Evolutionary conservation across 2,113 vertebrate genomes (phyloP), one percentile per base, ranked within the genome.

Genomic region (Strix uralensis): DNA sequence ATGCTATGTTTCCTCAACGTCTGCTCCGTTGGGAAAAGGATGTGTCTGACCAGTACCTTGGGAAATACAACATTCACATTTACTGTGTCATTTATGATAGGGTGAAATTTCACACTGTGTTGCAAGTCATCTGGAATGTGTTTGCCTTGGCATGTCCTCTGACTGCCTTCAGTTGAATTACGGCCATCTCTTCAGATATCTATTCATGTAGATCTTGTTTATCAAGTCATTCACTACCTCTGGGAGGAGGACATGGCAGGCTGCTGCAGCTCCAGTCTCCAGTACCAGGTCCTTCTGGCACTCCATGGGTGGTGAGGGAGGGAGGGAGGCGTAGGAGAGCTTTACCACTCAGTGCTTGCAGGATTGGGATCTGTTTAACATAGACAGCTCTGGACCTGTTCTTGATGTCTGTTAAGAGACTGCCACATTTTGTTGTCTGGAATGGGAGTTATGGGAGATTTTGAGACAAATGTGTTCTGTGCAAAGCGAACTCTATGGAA

Each of bases 81-180:
- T 90, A 61, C 83, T 79, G 57, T 42, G 78, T 85, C 93, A 91
- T 92, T 95, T 91, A 90, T 78, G 79, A 82, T 54, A 65, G 63
- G 46, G 62, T 94, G 90, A 90, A 90, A 92, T 96, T 95, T 95
- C 85, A 93, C 62, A 44, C 88, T 21, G 32, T 95, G 85, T 88
- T 95, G 94, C 81, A 93, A 95, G 79, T 77, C 67, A 32, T 18
- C 30, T 73, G 88, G 96, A 94, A 94, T 95, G 92, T 86, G 93
- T 96, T 97, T 96, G 90, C 79, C 25, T 93, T 93, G 90, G 81
- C 92, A 66, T 61, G 63, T 55, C 85, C 71, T 95, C 87, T 79
- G 49, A 67, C 74, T 89, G 87, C 61, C 78, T 63, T 91, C 84
- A 61, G 16, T 6, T 97, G 94, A 82, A 80, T 91, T 89, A 67